Base-by-base conservation (phyloP, 2,797 vertebrate genomes). In the Hoplostethus mediterraneus region DNA sequence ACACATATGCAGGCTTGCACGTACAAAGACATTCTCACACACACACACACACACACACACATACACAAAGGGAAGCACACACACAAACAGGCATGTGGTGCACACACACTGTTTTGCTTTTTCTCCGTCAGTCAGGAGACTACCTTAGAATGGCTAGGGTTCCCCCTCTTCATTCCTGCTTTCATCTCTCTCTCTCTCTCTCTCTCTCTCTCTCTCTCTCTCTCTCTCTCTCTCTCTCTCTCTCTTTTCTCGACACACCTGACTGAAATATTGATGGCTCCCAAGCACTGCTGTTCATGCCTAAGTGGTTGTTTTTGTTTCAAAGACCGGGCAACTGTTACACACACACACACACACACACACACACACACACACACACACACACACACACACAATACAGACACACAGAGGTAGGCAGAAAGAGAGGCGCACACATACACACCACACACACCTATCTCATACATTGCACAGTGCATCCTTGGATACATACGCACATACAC, bases 221-320 rank as follows among this genome's bases (percentile, higher is more conserved):
- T 45, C 38, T 88, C 86, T 74, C n/a, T 68, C 42, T 71, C 49
- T 55, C 63, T 33, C 67, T 61, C 67, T 69, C 74, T 63, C 67
- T 81, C 67, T 77, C 45, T 45, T 80, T 71, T 81, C 82, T 91
- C 87, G 92, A 94, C 90, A 93, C 93, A 95, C 95, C 94, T 95
- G 95, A 96, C 92, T 94, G 93, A 96, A 94, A 94, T 95, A 96
- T 94, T 94, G 96, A 95, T 42, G 74, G 91, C 91, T 92, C 91
- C 76, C 86, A 88, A 87, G 86, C 68, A 54, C 81, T 85, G 87
- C 86, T 84, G 71, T 89, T 90, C 85, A 89, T 86, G 71, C 83
- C 81, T 88, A 86, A 88, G 79, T 90, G 87, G 85, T 86, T 87
- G 84, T 88, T 88, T 91, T 89, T 87, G 80, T 86, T 90, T 90